These are phyloP conservation scores for Acanthosepion pharaonis DNA, from an alignment of 2,888 invertebrate species.

Conservation along the genomic window DNA sequence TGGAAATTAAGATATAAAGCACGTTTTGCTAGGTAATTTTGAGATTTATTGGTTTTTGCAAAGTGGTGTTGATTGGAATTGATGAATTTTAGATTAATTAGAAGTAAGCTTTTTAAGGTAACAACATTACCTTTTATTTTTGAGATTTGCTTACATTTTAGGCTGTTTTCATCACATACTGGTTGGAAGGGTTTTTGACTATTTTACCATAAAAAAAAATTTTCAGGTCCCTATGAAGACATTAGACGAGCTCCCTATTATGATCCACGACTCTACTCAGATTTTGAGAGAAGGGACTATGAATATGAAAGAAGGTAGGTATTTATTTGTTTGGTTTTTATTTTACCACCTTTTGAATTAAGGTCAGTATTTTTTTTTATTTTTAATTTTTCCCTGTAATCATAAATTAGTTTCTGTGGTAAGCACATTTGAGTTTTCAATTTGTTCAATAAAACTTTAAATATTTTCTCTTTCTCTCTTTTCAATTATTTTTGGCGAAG, in stretches of 20 bases:
- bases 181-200: neutral
- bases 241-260: conserved; percentile 62
- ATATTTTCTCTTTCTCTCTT: neutral
- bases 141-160: neutral
- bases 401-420: neutral
- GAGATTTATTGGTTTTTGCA: too few relatives aligned
- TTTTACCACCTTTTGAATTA: neutral
- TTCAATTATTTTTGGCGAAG: too few relatives aligned
- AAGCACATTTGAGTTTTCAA: neutral
- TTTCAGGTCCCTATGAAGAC: conserved; percentile 62
- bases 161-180: neutral
- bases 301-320: conserved; percentile 62
- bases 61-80: too few relatives aligned
- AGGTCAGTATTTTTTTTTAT: neutral
- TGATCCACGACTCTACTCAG: conserved; percentile 66
- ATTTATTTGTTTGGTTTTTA: neutral
- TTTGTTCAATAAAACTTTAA: neutral
- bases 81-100: too few relatives aligned
- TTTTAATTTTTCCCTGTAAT: neutral
- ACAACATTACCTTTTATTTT: neutral
- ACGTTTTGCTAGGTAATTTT: too few relatives aligned
- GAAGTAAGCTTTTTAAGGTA: too few relatives aligned
- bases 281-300: conserved; percentile 62
- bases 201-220: neutral
- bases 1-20: too few relatives aligned